Conservation (phyloP, 2,113 vertebrate genomes). For the Anguilla japonica region DNA sequence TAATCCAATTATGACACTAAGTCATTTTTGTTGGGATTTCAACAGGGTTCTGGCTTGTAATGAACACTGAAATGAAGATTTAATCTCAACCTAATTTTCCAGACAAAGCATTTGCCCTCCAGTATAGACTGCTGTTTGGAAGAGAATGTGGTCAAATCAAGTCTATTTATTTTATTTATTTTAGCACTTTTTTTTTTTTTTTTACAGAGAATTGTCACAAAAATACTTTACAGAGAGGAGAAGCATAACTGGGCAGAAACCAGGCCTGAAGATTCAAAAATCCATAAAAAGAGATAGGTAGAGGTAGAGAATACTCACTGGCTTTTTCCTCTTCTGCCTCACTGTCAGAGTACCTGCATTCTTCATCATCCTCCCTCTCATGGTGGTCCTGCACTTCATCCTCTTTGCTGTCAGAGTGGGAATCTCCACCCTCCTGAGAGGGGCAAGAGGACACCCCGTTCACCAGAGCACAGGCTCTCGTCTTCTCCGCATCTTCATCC, state of each 20-base stretch:
- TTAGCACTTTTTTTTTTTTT: no score
- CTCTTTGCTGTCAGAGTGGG: constrained; percentile 33
- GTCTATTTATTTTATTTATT: no score
- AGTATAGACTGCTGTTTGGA: not conserved
- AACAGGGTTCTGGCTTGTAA: no score
- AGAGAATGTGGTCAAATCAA: not conserved
- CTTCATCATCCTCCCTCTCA: constrained; percentile 46
- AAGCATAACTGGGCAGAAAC: no score
- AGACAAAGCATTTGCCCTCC: not conserved
- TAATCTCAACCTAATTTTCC: not conserved
- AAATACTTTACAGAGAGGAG: no score
- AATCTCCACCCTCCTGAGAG: constrained; percentile 53
- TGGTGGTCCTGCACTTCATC: constrained; percentile 40
- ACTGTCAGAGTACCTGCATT: constrained; percentile 53
- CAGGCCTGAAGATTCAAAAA: no score
- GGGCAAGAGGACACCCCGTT: constrained; percentile 60
- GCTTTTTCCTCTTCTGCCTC: constrained; percentile 60
- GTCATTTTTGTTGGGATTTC: no score
- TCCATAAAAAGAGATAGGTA: no score
- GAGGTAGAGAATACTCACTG: constrained; percentile 59
- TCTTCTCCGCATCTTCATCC: constrained; percentile 58
- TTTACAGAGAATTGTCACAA: no score
- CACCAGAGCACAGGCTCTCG: constrained; percentile 44
- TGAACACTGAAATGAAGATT: no score
- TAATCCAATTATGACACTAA: not conserved